Conservation (phyloP, 2,888 invertebrate species). For the Macroteleia sp. region DNA sequence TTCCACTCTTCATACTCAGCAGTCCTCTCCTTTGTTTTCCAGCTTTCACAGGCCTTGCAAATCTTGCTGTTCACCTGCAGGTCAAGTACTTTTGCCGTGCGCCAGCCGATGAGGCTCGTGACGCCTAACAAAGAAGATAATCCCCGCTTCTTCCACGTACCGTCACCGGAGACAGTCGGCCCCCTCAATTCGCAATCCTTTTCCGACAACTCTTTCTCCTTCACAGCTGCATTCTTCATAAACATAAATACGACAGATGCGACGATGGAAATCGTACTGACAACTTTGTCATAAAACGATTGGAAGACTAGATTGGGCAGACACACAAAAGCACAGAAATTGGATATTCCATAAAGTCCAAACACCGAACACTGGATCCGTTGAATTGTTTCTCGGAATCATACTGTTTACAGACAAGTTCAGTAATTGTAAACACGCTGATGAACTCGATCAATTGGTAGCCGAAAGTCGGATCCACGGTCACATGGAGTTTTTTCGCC, state of each 20-base stretch:
- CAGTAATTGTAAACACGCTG: slow-evolving; percentile 60
- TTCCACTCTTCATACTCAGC: background rate
- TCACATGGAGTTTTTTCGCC: background rate
- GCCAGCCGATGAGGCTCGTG: background rate
- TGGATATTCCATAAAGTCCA: slow-evolving; percentile 65
- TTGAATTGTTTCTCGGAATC: slow-evolving; percentile 62
- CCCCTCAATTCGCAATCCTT: background rate
- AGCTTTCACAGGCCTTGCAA: background rate
- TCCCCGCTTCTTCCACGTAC: background rate
- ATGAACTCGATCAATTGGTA: slow-evolving; percentile 61
- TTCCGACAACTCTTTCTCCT: background rate
- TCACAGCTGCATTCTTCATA: background rate
- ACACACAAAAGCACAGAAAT: slow-evolving; percentile 66
- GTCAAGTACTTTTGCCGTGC: background rate
- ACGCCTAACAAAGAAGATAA: background rate
- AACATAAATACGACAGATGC: background rate
- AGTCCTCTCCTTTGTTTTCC: slow-evolving; percentile 4
- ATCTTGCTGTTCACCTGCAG: background rate
- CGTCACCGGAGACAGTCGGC: background rate
- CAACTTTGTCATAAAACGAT: too few relatives aligned
- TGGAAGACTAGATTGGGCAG: too few relatives aligned
- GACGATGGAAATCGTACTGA: background rate
- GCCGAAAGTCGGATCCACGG: background rate
- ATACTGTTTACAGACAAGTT: slow-evolving; percentile 66
- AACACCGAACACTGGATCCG: slow-evolving; percentile 61